Evolutionary conservation across 2,113 vertebrate genomes (phyloP).

Genomic region (Cheilinus undulatus): DNA sequence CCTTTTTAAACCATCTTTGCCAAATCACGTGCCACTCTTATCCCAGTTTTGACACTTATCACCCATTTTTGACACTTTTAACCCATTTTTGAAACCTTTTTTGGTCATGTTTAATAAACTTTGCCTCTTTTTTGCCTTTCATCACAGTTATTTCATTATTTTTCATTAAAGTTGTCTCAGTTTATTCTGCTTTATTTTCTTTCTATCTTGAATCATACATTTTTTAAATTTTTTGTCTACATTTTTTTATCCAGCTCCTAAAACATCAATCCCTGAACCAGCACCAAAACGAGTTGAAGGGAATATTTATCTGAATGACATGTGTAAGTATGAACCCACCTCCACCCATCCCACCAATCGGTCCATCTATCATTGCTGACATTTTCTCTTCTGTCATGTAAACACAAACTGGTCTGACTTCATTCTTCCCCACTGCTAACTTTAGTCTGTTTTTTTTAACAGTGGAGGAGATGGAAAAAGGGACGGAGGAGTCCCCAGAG

Average conservation of each 20-base stretch:
- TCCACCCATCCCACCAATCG: neutral
- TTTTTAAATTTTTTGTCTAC: constrained; percentile 12
- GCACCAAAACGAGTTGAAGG: neutral
- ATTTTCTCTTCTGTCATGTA: neutral
- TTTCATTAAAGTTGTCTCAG: too few relatives aligned
- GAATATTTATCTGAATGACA: constrained; percentile 41
- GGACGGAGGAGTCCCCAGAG: neutral
- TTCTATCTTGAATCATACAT: neutral
- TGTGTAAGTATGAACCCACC: constrained; percentile 57
- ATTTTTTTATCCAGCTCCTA: constrained; percentile 2
- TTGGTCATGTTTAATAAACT: too few relatives aligned
- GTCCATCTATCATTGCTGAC: neutral
- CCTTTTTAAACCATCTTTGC: too few relatives aligned
- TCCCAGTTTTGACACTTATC: too few relatives aligned
- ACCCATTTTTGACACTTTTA: too few relatives aligned
- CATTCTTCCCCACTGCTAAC: constrained; percentile 38
- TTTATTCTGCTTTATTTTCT: accelerated
- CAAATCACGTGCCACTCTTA: too few relatives aligned
- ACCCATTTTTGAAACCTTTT: too few relatives aligned
- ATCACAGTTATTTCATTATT: too few relatives aligned
- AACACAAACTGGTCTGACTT: constrained; percentile 43
- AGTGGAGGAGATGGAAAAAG: constrained; percentile 14
- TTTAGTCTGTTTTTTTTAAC: constrained; percentile 43
- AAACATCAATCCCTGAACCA: neutral
- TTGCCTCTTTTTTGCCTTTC: too few relatives aligned